phyloP scores from a whole-genome alignment of 2,113 vertebrate genomes.

The Tiliqua scincoides region DNA sequence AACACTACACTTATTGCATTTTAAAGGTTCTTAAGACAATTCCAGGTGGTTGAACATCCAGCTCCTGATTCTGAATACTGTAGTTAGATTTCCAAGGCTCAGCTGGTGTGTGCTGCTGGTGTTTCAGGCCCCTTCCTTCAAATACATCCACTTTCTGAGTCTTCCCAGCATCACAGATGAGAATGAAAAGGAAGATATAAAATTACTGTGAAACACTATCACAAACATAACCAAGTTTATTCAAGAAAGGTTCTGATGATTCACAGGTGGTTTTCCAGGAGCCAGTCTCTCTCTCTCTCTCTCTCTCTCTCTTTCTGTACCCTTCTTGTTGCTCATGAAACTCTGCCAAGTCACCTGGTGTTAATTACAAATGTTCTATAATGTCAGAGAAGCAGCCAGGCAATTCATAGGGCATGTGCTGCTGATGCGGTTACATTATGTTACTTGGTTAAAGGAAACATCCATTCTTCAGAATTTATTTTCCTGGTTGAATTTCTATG shows the following conservation, averaged over 20 bases:
- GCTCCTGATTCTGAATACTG: neutral
- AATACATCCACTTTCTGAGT: neutral
- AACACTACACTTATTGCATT: neutral
- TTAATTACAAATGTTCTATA: slow-evolving; percentile 64
- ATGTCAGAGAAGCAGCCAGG: slow-evolving; percentile 31
- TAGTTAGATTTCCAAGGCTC: neutral
- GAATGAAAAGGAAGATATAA: neutral
- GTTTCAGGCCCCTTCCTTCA: neutral
- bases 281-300: slow-evolving; percentile 34
- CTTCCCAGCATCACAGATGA: neutral
- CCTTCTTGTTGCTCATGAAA: slow-evolving; percentile 37
- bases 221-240: slow-evolving; percentile 36
- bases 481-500: slow-evolving; percentile 45
- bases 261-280: slow-evolving; percentile 43
- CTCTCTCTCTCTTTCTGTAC: no score
- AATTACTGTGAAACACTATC: slow-evolving; percentile 35
- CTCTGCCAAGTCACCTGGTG: slow-evolving; percentile 58
- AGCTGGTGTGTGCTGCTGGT: neutral
- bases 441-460: slow-evolving; percentile 32
- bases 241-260: slow-evolving; percentile 52
- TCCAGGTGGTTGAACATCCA: neutral
- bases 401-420: slow-evolving; percentile 18
- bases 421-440: slow-evolving; percentile 33
- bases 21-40: neutral
- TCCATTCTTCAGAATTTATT: slow-evolving; percentile 37